Evolutionary conservation across 2,113 vertebrate genomes (phyloP).

Genomic region (Micromys minutus): DNA sequence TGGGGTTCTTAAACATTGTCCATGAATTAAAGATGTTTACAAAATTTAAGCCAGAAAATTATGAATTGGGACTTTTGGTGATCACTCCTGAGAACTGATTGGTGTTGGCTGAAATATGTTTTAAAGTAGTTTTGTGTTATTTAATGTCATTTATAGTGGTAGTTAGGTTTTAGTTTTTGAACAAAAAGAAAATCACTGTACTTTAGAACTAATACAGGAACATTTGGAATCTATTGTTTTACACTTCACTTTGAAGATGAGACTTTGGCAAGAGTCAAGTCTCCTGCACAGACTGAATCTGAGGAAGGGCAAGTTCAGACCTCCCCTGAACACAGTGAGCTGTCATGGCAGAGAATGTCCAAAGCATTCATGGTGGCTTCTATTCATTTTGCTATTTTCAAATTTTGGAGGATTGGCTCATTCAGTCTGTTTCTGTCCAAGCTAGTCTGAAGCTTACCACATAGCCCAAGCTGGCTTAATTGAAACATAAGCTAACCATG

Average conservation of each 20-base stretch:
- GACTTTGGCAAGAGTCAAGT: background rate
- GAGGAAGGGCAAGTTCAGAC: background rate
- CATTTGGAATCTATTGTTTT: background rate
- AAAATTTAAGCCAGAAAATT: background rate
- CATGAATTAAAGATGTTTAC: background rate
- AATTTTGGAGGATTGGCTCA: background rate
- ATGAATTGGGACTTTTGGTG: background rate
- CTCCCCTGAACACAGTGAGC: background rate
- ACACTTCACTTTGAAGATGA: slow-evolving; percentile 9
- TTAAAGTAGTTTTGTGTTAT: background rate
- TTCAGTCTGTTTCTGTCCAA: background rate
- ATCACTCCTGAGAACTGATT: background rate
- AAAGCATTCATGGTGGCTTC: background rate
- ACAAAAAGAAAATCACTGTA: background rate
- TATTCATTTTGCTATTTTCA: background rate
- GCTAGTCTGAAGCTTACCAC: background rate
- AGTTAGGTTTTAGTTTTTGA: background rate
- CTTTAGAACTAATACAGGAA: background rate
- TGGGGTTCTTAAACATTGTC: background rate
- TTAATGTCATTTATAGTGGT: background rate
- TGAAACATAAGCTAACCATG: background rate
- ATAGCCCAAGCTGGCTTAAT: background rate
- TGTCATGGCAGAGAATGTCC: background rate
- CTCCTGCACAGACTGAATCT: background rate
- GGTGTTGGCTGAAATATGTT: background rate